A percentile compares a stretch with the other conserved stretches of the same genome.
Evolutionary conservation across 53 echinoderm and acorn worm species (phyloP).

Genomic region (Echinometra lucunter): DNA sequence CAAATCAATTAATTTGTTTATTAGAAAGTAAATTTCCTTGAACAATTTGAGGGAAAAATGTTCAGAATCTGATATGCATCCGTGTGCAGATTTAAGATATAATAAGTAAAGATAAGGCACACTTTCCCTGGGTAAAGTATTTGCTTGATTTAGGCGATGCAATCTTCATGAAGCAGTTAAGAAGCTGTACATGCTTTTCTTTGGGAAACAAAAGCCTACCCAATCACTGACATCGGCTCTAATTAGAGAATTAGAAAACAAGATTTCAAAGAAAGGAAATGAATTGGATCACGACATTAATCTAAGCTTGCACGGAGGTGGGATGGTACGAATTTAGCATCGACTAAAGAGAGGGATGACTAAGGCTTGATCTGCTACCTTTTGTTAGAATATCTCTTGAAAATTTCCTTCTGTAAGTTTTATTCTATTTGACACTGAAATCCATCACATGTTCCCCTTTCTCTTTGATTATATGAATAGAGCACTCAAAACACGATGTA

Average conservation of each 20-base stretch:
- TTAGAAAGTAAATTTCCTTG: neutral
- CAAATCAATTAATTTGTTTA: neutral
- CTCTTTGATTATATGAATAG: neutral
- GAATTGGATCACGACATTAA: neutral
- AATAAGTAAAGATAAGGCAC: neutral
- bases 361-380: neutral
- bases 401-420: neutral
- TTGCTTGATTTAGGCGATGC: no score
- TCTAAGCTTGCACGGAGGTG: neutral
- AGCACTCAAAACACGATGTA: neutral
- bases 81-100: neutral
- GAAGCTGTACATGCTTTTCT: neutral
- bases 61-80: neutral
- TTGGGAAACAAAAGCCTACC: neutral
- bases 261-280: neutral
- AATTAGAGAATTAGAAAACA: neutral
- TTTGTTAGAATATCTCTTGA: neutral
- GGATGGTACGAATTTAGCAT: neutral
- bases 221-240: neutral
- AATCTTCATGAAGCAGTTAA: no score
- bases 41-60: neutral
- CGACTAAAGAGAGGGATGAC: neutral
- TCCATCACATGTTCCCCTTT: neutral
- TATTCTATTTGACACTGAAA: neutral
- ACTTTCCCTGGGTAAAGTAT: no score